Percentiles rank a stretch among this genome's conserved stretches.
Evolutionary conservation across 2,888 invertebrate species (phyloP).

Genomic region (Papilio protenor): DNA sequence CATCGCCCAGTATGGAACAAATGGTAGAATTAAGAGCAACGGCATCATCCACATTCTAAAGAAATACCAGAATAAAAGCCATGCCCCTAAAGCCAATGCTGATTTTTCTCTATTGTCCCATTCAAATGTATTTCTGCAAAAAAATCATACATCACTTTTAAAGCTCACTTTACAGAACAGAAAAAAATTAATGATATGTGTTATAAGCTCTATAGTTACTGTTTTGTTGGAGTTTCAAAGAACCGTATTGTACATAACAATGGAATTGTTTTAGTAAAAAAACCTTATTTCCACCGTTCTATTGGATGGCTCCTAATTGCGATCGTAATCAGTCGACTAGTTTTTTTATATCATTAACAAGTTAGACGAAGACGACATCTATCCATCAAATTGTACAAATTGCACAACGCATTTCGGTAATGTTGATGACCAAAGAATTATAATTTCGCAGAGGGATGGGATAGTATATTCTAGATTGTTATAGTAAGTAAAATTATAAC

Average conservation of each 20-base stretch:
- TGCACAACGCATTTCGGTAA: not conserved
- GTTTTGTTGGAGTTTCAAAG: not conserved
- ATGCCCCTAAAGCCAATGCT: slow-evolving; percentile 63
- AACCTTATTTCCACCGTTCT: slow-evolving; percentile 15
- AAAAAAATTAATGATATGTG: not conserved
- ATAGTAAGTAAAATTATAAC: not conserved
- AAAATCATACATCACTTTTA: not conserved
- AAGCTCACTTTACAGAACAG: not conserved
- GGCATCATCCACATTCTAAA: slow-evolving; percentile 78
- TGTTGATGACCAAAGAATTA: not conserved
- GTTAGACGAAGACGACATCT: slow-evolving; percentile 1
- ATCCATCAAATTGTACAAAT: not conserved
- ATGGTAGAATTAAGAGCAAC: slow-evolving; percentile 64
- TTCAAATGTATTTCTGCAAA: slow-evolving; percentile 69
- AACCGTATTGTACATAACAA: slow-evolving; percentile 15
- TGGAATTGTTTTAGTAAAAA: slow-evolving; percentile 7
- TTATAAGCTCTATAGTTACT: not conserved
- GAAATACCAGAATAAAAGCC: slow-evolving; percentile 75
- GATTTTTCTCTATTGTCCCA: slow-evolving; percentile 76
- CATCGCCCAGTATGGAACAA: slow-evolving; percentile 68
- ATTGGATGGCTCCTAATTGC: slow-evolving; percentile 7
- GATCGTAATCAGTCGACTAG: slow-evolving; percentile 1
- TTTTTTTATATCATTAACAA: slow-evolving; percentile 6
- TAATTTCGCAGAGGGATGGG: not conserved
- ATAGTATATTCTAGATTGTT: not conserved